Evolutionary conservation across 2,888 invertebrate genomes (phyloP), one percentile per base, ranked within the genome.

Genomic region (Eupithecia tripunctaria): DNA sequence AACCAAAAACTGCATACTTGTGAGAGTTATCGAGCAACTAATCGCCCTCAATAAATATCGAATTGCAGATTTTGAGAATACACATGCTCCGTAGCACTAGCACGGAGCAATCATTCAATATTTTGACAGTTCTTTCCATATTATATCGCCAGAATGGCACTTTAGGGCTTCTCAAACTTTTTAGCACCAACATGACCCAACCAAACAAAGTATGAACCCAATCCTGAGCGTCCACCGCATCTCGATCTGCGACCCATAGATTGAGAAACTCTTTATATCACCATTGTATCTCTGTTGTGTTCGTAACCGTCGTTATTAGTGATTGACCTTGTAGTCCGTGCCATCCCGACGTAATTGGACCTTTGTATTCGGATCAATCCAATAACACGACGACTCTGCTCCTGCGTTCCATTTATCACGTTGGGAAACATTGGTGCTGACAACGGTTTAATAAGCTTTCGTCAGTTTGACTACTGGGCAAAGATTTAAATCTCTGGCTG

Each of bases 341-440:
- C 85, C 85, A 86, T 85, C 85, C 86, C 84, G 64, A 82, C 84
- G 85, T 91, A 91, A 92, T 91, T 90, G 90, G 87, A 79, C 88
- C 90, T 92, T 91, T 92, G 91, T 91, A 86, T 84, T 82, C 80
- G 86, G 85, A 89, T 90, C 88, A 90, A 89, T 88, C 84, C 88
- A 88, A 90, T 90, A 89, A 90, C 86, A 87, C 75, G 81, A 80
- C 81, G 78, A 81, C 83, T 76, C 79, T 81, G 82, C 82, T 84
- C 82, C 82, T 83, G 80, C 80, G 77, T 79, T 78, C 80, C 80
- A 77, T 80, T 81, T 82, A 82, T 81, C 79, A 79, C 76, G 76
- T 78, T 78, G 78, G 75, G 78, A 77, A 75, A 79, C 74, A 78
- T 71, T 74, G 75, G 60, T 38, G 64, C 67, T 64, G 69, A 77